phyloP scores from a whole-genome alignment of 2,113 vertebrate genomes.

The Proterorhinus semilunaris region DNA sequence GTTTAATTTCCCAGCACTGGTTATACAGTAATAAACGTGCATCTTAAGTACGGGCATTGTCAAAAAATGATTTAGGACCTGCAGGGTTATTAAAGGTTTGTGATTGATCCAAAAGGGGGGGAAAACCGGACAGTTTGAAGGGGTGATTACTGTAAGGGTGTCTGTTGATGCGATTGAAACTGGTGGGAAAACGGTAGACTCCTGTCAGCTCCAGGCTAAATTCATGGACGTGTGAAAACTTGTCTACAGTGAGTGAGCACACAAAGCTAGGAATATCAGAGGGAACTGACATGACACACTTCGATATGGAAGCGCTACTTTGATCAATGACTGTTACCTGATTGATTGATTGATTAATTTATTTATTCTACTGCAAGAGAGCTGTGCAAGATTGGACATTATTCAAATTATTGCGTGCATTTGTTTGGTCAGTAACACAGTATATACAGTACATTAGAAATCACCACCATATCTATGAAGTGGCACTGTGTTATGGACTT shows the following conservation, averaged over 20 bases:
- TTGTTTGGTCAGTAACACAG: no score
- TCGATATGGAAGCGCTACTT: background rate
- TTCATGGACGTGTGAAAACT: constrained; percentile 44
- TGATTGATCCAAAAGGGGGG: background rate
- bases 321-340: background rate
- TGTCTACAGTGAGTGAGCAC: constrained; percentile 45
- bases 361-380: no score
- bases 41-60: background rate
- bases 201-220: constrained; percentile 23
- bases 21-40: background rate
- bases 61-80: no score
- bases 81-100: background rate
- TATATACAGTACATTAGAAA: no score
- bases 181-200: constrained; percentile 11
- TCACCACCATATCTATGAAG: no score
- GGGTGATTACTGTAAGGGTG: background rate
- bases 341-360: no score
- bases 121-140: no score
- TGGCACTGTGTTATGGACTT: no score
- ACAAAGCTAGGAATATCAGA: constrained; percentile 62
- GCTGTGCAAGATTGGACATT: no score
- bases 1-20: background rate
- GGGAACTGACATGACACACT: constrained; percentile 17
- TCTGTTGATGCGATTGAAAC: constrained; percentile 12
- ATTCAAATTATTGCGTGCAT: no score